A percentile compares a stretch with the other conserved stretches of the same genome.
phyloP scores from a whole-genome alignment of 2,797 vertebrate genomes.

The Chloroceryle inda region DNA sequence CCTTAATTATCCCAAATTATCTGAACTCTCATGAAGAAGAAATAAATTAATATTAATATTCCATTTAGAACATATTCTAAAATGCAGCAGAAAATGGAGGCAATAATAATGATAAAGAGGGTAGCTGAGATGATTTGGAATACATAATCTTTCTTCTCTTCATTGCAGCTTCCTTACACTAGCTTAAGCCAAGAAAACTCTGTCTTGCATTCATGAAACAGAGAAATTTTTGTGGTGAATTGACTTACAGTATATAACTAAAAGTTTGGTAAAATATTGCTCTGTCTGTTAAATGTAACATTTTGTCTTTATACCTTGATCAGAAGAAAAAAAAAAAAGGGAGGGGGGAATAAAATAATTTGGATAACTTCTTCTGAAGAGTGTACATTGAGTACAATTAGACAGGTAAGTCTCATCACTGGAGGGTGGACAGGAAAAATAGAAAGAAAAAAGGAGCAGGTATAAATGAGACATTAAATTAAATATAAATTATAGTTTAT shows the following conservation, averaged over 20 bases:
- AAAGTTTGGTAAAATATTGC: slow-evolving; percentile 29
- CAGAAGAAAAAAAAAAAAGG: not conserved
- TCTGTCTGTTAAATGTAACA: not conserved
- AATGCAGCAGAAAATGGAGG: slow-evolving; percentile 35
- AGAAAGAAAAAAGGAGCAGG: not conserved
- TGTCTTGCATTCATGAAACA: slow-evolving; percentile 1
- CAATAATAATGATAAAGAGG: slow-evolving; percentile 63
- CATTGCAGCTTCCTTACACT: not conserved
- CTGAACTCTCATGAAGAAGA: slow-evolving; percentile 36
- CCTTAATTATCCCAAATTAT: slow-evolving; percentile 58
- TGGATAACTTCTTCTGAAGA: slow-evolving; percentile 7
- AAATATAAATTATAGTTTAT: slow-evolving; percentile 23
- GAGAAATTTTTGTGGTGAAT: not conserved
- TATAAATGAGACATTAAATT: not conserved
- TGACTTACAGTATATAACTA: not conserved
- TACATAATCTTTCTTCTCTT: slow-evolving; percentile 49
- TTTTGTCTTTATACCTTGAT: slow-evolving; percentile 33
- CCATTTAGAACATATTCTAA: slow-evolving; percentile 67
- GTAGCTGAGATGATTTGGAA: slow-evolving; percentile 51
- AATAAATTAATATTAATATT: slow-evolving; percentile 76
- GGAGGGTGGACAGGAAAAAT: not conserved
- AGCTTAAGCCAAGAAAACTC: not conserved
- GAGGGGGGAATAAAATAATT: not conserved
- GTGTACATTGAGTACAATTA: not conserved
- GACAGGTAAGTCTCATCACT: not conserved